A percentile compares a stretch with the other conserved stretches of the same genome.
phyloP scores from a whole-genome alignment of 2,797 vertebrate species.

The Pangasius krempfi region DNA sequence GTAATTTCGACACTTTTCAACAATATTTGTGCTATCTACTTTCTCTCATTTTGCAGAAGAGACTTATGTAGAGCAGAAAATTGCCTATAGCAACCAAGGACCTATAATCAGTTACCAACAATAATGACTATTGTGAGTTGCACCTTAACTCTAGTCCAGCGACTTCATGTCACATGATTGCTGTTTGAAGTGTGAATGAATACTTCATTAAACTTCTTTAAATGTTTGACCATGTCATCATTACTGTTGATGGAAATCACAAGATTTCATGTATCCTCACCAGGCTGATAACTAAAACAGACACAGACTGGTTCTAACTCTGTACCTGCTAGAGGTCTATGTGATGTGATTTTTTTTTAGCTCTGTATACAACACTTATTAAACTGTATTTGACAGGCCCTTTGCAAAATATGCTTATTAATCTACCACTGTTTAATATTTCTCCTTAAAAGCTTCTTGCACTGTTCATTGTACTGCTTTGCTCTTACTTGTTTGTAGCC shows the following conservation, averaged over 20 bases:
- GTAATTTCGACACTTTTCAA: background rate
- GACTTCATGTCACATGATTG: background rate
- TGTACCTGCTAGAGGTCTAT: background rate
- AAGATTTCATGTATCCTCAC: background rate
- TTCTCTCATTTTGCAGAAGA: background rate
- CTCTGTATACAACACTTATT: background rate
- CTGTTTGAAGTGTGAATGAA: background rate
- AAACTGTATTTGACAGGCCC: background rate
- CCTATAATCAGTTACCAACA: background rate
- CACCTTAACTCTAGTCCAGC: background rate
- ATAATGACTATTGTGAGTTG: background rate
- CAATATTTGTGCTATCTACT: background rate
- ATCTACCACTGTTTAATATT: background rate
- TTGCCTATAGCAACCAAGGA: background rate
- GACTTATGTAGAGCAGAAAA: background rate
- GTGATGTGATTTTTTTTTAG: background rate
- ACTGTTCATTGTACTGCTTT: background rate
- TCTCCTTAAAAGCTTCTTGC: background rate
- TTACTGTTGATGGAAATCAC: background rate
- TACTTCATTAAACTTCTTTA: background rate
- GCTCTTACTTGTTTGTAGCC: constrained; percentile 68
- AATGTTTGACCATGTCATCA: background rate
- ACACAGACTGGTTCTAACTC: background rate
- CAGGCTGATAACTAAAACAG: background rate
- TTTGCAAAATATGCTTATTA: background rate